Evolutionary conservation across 2,113 vertebrate genomes (phyloP), one percentile per base, ranked within the genome.

Genomic region (Mastomys natalensis): DNA sequence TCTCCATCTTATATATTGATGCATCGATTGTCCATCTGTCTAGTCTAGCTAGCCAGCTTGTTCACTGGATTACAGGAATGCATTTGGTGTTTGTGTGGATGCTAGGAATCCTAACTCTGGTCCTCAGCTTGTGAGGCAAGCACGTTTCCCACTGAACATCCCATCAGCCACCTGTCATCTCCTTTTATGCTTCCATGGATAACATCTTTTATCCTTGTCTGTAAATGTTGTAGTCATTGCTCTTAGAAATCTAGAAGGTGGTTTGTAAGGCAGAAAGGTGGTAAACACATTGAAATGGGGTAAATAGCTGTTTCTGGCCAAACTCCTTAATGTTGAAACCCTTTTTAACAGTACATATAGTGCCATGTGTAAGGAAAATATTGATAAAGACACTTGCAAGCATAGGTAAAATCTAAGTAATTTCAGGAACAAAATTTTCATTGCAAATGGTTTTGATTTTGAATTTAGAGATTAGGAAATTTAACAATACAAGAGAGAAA

Each of bases 381-480:
- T 0, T 78, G 48, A 58, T 91, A 82, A 89, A 29, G 53, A 40
- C 34, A n/a, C 55, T 72, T 80, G 43, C 2, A 76, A 12, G 43
- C 21, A 51, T 53, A 87, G 40, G 43, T 0, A 37, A 84, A n/a
- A 68, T 62, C 53, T 89, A 66, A 24, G 21, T 58, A 68, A 87
- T 10, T 55, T 40, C 34, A 68, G 60, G 19, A 19, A 24, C 9
- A 68, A 40, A 66, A 81, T 70, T 93, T 92, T 12, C 70, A 85
- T 7, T 40, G 58, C n/a, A 21, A 87, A 90, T 3, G 45, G n/a
- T n/a, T 91, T 81, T 87, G 26, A n/a, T 51, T 95, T 92, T 96
- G 37, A 91, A 73, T 82, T 88, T 87, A 94, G 40, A 87, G 74
- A 82, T 82, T 73, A 82, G 40, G 22, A 87, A 60, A 68, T 88